phyloP scores from a whole-genome alignment of 2,888 invertebrate species.

The Caenorhabditis sinica region DNA sequence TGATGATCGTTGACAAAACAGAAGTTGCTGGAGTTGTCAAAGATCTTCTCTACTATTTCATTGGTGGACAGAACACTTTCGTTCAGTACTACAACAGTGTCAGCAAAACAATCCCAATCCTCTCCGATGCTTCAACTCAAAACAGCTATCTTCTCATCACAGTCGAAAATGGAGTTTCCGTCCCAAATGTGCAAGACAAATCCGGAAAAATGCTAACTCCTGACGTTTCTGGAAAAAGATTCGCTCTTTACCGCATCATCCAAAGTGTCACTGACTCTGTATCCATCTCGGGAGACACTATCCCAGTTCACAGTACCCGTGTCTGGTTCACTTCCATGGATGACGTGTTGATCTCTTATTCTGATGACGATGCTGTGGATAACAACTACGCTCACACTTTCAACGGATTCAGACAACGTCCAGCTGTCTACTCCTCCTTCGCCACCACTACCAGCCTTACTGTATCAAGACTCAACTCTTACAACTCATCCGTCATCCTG shows the following conservation, averaged over 20 bases:
- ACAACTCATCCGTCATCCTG: constrained; percentile 22
- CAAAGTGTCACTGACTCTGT: constrained; percentile 41
- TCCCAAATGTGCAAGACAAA: constrained; percentile 51
- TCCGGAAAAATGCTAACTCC: constrained; percentile 41
- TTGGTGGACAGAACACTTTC: constrained; percentile 53
- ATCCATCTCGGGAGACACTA: constrained; percentile 35
- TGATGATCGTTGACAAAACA: constrained; percentile 62
- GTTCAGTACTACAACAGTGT: constrained; percentile 61
- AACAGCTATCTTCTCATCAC: constrained; percentile 42
- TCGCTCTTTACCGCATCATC: constrained; percentile 34
- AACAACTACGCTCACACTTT: constrained; percentile 63
- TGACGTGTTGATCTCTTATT: constrained; percentile 58
- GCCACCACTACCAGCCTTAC: constrained; percentile 13
- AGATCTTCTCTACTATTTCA: constrained; percentile 36
- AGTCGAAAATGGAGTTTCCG: constrained; percentile 52
- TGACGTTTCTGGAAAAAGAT: constrained; percentile 32
- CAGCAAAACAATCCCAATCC: constrained; percentile 53
- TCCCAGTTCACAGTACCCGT: constrained; percentile 56
- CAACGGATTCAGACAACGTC: constrained; percentile 48
- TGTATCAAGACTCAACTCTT: constrained; percentile 35
- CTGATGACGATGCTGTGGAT: constrained; percentile 58
- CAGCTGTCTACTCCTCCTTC: constrained; percentile 55
- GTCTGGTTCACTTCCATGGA: constrained; percentile 58
- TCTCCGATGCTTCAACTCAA: constrained; percentile 46
- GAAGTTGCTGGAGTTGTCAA: constrained; percentile 39